Base-by-base conservation (phyloP, 2,888 invertebrate species). In the Drosophila pegasa region DNA sequence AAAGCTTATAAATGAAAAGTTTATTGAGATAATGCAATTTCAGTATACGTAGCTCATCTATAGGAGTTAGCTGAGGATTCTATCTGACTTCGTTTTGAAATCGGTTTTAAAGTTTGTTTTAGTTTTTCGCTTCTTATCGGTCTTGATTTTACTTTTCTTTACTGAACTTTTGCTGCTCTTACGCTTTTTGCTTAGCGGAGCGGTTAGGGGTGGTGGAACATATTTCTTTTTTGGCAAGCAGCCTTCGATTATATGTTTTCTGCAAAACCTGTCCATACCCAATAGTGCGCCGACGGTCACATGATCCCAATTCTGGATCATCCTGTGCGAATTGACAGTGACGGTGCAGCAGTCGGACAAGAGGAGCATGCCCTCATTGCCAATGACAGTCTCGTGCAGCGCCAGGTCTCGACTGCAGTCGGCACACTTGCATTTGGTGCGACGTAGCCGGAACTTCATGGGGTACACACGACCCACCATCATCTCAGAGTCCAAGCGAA, bases 311-410 rank as follows among this genome's bases (percentile, higher is more conserved):
- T 59, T 63, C 0, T 81, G 78, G 0, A 87, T 41, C 33, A 62
- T 71, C 9, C 52, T 18, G 10, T 59, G 57, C 0, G 71, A 54
- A 51, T 78, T 71, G 3, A 85, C 56, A 18, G 69, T 48, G 0
- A 85, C 63, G 3, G 55, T 55, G 25, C 82, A 82, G 48, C 82
- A 87, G 45, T 72, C 69, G 5, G 78, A 67, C 3, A 82, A 35
- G 3, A 82, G 43, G 12, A 82, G 20, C 0, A 87, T 20, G 37
- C 71, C 71, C 0, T 43, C 35, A 6, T 27, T 59, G 25, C 52
- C 71, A 3, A 85, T 62, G 6, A 87, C 45, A 0, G 79, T 62
- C 55, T 82, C 61, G 0, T 58, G 66, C 0, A 55, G 7, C 25
- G 31, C 60, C 0, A 75, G 48, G 2, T 68, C 38, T 4, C 9